Conservation (phyloP, 2,113 vertebrate genomes). For the Chloropsis cyanopogon region DNA sequence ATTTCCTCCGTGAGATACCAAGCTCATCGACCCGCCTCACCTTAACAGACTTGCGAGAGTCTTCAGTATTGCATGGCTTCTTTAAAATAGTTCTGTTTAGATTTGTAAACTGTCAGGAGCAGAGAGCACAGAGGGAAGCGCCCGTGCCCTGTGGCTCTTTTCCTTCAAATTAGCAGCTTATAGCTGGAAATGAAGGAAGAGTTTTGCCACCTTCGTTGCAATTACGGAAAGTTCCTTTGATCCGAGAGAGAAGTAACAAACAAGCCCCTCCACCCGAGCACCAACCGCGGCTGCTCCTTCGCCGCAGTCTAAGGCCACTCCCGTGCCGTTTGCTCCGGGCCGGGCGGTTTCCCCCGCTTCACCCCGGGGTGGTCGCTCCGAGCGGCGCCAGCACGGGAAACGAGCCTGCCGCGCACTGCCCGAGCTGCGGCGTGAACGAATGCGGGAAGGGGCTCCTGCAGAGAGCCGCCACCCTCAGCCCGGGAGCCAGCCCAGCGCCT, state of each 20-base stretch:
- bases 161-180: background rate
- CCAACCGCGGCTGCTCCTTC: background rate
- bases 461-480: background rate
- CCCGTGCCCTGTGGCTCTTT: background rate
- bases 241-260: background rate
- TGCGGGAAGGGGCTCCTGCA: background rate
- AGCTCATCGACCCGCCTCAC: background rate
- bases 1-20: background rate
- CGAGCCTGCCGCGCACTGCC: background rate
- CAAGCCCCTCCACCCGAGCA: background rate
- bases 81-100: background rate
- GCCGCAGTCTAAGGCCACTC: background rate
- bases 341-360: background rate
- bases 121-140: background rate
- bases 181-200: background rate
- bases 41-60: background rate
- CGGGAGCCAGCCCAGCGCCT: background rate
- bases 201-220: background rate
- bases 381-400: background rate
- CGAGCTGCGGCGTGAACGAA: background rate
- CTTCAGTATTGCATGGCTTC: background rate
- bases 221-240: background rate
- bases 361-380: background rate
- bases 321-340: background rate
- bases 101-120: background rate